Evolutionary conservation across 2,797 vertebrate genomes (phyloP).

Genomic region (Varecia variegata): DNA sequence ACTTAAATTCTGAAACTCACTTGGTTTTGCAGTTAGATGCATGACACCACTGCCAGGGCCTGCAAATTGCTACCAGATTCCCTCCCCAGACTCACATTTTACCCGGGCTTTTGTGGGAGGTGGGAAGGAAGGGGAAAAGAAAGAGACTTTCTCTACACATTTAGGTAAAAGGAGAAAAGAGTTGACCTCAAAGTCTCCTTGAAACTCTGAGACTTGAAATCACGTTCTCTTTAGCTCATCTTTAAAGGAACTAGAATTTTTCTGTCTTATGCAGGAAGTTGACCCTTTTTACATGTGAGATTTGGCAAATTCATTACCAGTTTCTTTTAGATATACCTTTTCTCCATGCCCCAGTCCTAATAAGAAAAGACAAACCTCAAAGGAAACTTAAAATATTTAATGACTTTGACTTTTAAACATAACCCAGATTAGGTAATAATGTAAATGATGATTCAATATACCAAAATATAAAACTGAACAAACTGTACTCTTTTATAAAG

Average conservation of each 20-base stretch:
- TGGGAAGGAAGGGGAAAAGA: too few relatives aligned
- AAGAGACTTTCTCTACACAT: not conserved
- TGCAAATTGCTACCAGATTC: not conserved
- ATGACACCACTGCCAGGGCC: not conserved
- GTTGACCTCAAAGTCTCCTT: slow-evolving; percentile 60
- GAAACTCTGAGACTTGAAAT: slow-evolving; percentile 53
- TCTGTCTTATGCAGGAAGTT: slow-evolving; percentile 39
- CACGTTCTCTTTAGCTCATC: slow-evolving; percentile 49
- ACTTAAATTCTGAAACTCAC: not conserved
- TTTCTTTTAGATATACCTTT: slow-evolving; percentile 65
- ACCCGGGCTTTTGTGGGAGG: fast-evolving
- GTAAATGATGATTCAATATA: slow-evolving; percentile 70
- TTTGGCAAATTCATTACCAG: slow-evolving; percentile 62
- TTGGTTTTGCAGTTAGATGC: not conserved
- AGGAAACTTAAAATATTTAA: slow-evolving; percentile 78
- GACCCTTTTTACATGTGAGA: slow-evolving; percentile 66
- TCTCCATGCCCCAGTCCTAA: slow-evolving; percentile 61
- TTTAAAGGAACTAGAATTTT: slow-evolving; percentile 57
- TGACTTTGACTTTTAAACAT: slow-evolving; percentile 79
- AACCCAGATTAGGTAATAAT: slow-evolving; percentile 74
- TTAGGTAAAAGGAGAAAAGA: not conserved
- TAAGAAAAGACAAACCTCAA: slow-evolving; percentile 74
- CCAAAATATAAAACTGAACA: slow-evolving; percentile 66
- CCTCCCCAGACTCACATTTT: not conserved
- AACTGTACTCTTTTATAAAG: slow-evolving; percentile 44